Evolutionary conservation across 2,113 vertebrate genomes (phyloP).

Genomic region (Piprites chloris): DNA sequence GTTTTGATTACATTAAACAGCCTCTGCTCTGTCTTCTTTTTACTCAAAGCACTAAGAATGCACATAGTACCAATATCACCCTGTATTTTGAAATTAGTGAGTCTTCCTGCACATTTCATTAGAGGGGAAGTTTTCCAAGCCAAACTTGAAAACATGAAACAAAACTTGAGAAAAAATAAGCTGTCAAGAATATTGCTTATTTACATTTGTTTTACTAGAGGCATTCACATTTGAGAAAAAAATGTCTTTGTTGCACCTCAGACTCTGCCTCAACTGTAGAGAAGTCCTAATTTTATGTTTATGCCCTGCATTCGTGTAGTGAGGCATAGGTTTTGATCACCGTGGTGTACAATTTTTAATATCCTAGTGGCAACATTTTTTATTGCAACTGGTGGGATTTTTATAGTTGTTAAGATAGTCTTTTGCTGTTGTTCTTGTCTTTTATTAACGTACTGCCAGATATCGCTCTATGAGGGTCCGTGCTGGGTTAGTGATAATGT

Average conservation of each 20-base stretch:
- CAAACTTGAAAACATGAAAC: background rate
- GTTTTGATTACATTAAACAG: conserved; percentile 55
- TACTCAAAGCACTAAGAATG: conserved; percentile 1
- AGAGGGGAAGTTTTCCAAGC: background rate
- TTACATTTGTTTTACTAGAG: background rate
- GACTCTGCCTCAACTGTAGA: background rate
- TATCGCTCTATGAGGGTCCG: background rate
- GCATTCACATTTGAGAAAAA: background rate
- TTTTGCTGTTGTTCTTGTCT: background rate
- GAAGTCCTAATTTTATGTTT: background rate
- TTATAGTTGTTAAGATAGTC: background rate
- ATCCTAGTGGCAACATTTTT: background rate
- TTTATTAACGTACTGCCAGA: conserved; percentile 14
- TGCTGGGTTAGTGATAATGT: background rate
- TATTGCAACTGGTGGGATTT: background rate
- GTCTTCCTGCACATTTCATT: background rate
- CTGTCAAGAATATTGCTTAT: background rate
- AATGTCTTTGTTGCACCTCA: background rate
- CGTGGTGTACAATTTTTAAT: conserved; percentile 1
- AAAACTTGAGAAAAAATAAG: background rate
- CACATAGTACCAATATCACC: background rate
- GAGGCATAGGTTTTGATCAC: background rate
- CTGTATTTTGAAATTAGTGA: background rate
- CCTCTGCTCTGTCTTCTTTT: conserved; percentile 40
- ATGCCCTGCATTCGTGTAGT: background rate